Conservation (phyloP, 2,113 vertebrate genomes). For the Malurus alboscapulatus region DNA sequence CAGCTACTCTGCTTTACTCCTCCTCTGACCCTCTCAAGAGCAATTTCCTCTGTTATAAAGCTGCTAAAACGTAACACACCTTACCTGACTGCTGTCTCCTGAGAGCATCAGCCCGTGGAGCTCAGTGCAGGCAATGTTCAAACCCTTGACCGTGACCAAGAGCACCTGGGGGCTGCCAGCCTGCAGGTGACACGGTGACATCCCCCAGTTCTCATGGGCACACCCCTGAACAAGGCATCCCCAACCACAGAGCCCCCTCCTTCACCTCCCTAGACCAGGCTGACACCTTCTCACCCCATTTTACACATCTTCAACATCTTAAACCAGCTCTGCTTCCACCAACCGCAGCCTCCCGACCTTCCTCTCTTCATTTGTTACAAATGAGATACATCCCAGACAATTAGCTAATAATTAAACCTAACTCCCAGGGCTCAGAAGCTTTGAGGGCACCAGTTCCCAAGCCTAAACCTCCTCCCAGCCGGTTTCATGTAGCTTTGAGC, state of each 20-base stretch:
- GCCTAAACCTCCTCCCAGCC: background rate
- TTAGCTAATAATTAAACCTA: conserved; percentile 12
- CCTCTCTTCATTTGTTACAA: background rate
- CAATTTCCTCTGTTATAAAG: background rate
- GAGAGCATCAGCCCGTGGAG: background rate
- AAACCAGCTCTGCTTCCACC: background rate
- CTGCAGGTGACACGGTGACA: background rate
- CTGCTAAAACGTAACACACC: accelerated
- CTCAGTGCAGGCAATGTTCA: background rate
- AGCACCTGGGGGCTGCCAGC: background rate
- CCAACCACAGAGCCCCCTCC: accelerated
- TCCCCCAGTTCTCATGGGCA: accelerated
- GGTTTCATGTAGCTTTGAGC: background rate
- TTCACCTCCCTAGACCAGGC: background rate
- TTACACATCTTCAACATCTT: no score
- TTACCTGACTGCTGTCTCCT: background rate
- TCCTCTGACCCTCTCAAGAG: background rate
- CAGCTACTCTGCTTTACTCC: background rate
- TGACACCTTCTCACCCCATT: no score
- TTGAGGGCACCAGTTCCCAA: background rate
- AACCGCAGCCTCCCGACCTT: background rate
- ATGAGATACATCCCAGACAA: background rate
- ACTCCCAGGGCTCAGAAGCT: background rate
- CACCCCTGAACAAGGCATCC: accelerated
- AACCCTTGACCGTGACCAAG: background rate